phyloP scores from a whole-genome alignment of 1,140 invertebrate genomes.

The Lanistes nyassanus region DNA sequence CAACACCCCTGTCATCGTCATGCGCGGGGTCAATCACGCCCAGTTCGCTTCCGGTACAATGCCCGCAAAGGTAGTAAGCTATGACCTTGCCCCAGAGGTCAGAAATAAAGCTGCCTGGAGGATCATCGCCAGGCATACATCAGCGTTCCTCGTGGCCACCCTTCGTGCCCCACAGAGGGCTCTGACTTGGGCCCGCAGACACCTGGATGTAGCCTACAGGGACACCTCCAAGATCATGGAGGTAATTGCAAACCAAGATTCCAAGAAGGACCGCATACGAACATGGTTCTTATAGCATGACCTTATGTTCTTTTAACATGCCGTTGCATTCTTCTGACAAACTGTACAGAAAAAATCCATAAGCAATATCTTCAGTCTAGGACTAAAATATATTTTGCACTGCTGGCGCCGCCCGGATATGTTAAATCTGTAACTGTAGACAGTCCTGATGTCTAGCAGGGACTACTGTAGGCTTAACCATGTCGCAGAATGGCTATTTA shows the following conservation, averaged over 20 bases:
- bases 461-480: too few species aligned
- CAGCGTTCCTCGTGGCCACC: conserved; percentile 32
- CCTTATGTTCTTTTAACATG: too few species aligned
- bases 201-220: conserved; percentile 19
- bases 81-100: conserved; percentile 37
- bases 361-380: too few species aligned
- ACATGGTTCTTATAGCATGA: too few species aligned
- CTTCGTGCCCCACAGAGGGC: conserved; percentile 18
- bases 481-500: too few species aligned
- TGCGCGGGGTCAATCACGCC: conserved; percentile 42
- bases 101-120: conserved; percentile 23
- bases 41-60: conserved; percentile 45
- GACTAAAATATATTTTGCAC: too few species aligned
- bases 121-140: conserved; percentile 28
- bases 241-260: too few species aligned
- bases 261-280: too few species aligned
- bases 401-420: too few species aligned
- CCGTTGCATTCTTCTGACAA: background rate
- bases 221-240: conserved; percentile 24
- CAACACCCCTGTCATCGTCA: conserved; percentile 38
- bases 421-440: too few species aligned
- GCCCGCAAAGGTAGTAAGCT: conserved; percentile 34
- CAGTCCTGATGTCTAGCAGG: too few species aligned
- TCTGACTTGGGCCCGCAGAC: background rate
- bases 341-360: too few species aligned